A percentile compares a stretch with the other conserved stretches of the same genome.
These are phyloP conservation scores for Drosophila emarginata DNA, from an alignment of 2,888 invertebrate genomes.

Conservation along the genomic window DNA sequence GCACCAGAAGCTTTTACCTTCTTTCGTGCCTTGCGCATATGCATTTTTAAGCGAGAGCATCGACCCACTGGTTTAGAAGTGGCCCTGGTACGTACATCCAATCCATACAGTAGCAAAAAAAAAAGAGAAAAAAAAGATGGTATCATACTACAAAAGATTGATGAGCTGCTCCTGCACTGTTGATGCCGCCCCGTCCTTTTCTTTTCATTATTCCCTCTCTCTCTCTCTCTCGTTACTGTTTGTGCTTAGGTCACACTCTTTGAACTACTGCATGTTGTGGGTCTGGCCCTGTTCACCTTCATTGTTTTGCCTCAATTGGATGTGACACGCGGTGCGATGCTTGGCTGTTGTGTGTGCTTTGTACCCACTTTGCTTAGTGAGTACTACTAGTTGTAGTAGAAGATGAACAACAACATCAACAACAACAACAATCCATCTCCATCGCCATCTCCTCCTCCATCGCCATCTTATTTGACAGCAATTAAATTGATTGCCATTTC, in stretches of 20 bases:
- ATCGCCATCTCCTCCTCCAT: conserved; percentile 1
- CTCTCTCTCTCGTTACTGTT: conserved; percentile 14
- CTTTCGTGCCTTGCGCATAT: conserved; percentile 87
- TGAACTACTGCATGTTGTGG: conserved; percentile 91
- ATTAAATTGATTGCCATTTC: conserved; percentile 72
- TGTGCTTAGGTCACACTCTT: conserved; percentile 84
- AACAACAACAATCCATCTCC: neutral
- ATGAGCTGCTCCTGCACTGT: conserved; percentile 38
- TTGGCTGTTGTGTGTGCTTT: conserved; percentile 92
- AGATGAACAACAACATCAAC: neutral
- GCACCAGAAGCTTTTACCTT: conserved; percentile 90
- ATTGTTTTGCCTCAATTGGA: conserved; percentile 91
- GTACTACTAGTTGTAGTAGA: conserved; percentile 16
- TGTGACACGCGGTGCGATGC: conserved; percentile 91
- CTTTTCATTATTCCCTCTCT: too few species aligned
- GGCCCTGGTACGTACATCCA: conserved; percentile 83
- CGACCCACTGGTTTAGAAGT: conserved; percentile 85
- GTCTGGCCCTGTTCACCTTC: conserved; percentile 89
- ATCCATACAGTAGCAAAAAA: neutral
- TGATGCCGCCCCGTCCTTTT: neutral
- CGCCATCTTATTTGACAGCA: conserved; percentile 64
- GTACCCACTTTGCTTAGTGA: conserved; percentile 90
- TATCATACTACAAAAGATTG: conserved; percentile 42
- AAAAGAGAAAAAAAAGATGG: too few species aligned
- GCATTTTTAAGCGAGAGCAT: conserved; percentile 87